Evolutionary conservation across 2,797 vertebrate species (phyloP).

Genomic region (Phrynocephalus guinanensis): DNA sequence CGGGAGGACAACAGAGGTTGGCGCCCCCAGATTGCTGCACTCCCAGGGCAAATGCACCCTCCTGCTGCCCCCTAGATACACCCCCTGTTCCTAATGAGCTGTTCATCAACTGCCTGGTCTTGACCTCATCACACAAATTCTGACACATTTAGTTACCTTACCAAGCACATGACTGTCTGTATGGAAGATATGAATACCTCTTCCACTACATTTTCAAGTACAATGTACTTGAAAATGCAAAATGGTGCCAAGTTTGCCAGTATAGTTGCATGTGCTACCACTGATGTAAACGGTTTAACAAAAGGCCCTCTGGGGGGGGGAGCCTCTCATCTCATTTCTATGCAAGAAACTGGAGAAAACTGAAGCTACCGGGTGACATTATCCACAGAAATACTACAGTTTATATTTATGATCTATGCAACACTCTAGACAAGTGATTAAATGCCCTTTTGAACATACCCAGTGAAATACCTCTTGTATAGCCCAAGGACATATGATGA

Average conservation of each 20-base stretch:
- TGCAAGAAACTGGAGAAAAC: conserved; percentile 46
- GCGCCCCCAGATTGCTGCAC: no score
- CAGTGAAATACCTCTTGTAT: conserved; percentile 45
- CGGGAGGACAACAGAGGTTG: no score
- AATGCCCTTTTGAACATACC: conserved; percentile 49
- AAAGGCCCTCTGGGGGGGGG: not conserved
- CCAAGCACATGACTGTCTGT: no score
- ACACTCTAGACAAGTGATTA: conserved; percentile 60
- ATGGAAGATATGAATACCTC: no score
- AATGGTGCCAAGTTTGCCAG: not conserved
- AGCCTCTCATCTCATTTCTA: conserved; percentile 51
- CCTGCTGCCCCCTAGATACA: no score
- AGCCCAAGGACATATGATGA: conserved; percentile 47
- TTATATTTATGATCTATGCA: conserved; percentile 60
- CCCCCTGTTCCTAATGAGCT: no score
- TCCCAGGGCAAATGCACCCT: no score
- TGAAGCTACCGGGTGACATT: conserved; percentile 43
- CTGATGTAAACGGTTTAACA: not conserved
- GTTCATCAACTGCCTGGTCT: no score
- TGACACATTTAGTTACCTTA: no score
- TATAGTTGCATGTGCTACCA: not conserved
- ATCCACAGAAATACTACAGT: conserved; percentile 44
- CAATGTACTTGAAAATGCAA: not conserved
- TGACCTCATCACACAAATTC: no score
- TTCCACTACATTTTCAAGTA: not conserved